Percentiles rank a stretch among this genome's conserved stretches.
These are phyloP conservation scores for Papilio protenor DNA, from an alignment of 2,888 invertebrate genomes.

Conservation along the genomic window DNA sequence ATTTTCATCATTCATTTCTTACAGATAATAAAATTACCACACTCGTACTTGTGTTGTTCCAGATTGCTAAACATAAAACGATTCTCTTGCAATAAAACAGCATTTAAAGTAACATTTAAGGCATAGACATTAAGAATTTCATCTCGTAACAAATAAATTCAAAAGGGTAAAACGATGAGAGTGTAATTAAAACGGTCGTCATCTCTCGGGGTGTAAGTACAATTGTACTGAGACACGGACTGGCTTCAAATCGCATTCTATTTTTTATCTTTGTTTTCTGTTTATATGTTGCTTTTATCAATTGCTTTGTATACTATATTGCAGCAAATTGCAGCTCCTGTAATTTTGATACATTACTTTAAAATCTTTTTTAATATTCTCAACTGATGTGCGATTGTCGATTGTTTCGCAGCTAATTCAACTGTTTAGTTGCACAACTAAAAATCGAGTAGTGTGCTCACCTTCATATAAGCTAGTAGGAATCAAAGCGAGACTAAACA, in stretches of 20 bases:
- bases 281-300: slow-evolving; percentile 30
- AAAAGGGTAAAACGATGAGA: slow-evolving; percentile 51
- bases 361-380: too few species aligned
- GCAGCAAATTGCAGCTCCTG: background rate
- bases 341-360: background rate
- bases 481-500: too few species aligned
- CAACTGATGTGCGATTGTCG: too few species aligned
- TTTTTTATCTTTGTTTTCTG: slow-evolving; percentile 36
- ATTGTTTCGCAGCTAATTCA: too few species aligned
- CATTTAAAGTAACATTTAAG: slow-evolving; percentile 44
- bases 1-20: slow-evolving; percentile 13
- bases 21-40: slow-evolving; percentile 29
- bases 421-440: too few species aligned
- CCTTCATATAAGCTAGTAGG: too few species aligned
- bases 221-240: slow-evolving; percentile 42
- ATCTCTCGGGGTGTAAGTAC: slow-evolving; percentile 47
- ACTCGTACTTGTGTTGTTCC: slow-evolving; percentile 20
- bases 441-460: too few species aligned
- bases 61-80: slow-evolving; percentile 39
- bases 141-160: slow-evolving; percentile 51
- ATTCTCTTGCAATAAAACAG: slow-evolving; percentile 40
- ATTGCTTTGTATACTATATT: slow-evolving; percentile 35
- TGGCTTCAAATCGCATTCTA: slow-evolving; percentile 30
- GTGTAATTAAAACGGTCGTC: slow-evolving; percentile 51
- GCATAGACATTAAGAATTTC: slow-evolving; percentile 45